These are phyloP conservation scores for Calidris pygmaea DNA, from an alignment of 2,113 vertebrate genomes.

Conservation along the genomic window DNA sequence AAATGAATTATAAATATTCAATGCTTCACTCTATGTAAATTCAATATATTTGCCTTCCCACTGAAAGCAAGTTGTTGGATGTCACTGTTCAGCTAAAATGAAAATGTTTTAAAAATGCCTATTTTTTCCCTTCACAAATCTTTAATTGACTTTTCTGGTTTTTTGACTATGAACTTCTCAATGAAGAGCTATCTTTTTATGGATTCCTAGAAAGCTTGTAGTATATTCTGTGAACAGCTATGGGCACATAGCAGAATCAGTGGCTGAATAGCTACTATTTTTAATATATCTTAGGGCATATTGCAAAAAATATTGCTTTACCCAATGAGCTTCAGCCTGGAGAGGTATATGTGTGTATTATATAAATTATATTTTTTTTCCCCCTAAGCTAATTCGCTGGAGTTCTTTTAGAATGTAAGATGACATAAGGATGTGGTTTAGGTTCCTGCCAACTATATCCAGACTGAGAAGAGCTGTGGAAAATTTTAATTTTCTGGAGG, in stretches of 20 bases:
- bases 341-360: not conserved
- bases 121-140: not conserved
- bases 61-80: not conserved
- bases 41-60: not conserved
- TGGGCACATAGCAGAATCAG: not conserved
- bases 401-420: not conserved
- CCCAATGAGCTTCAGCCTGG: not conserved
- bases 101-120: not conserved
- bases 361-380: not conserved
- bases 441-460: not conserved
- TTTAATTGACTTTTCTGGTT: not conserved
- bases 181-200: not conserved
- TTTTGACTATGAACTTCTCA: not conserved
- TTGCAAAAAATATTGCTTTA: not conserved
- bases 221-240: not conserved
- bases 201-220: not conserved
- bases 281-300: not conserved
- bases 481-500: conserved; percentile 49
- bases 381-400: not conserved
- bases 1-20: not conserved
- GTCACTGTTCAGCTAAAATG: not conserved
- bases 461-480: conserved; percentile 28
- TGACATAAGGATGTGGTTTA: not conserved
- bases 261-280: not conserved
- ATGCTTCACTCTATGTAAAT: not conserved